These are phyloP conservation scores for Aldabrachelys gigantea DNA, from an alignment of 2,113 vertebrate genomes.

Conservation along the genomic window DNA sequence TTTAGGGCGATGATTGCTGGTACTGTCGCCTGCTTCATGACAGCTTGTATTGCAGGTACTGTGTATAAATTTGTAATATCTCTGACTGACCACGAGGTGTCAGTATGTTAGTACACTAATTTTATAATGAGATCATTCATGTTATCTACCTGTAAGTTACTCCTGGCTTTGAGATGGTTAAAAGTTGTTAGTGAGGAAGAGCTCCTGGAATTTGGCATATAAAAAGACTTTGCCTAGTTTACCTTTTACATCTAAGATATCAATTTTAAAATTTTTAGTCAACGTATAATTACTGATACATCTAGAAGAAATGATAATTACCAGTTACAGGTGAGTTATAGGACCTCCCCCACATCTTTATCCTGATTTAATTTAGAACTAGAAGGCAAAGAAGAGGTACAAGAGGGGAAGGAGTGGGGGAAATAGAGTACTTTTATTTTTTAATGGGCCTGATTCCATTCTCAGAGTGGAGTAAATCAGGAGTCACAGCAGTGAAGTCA, in stretches of 20 bases:
- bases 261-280: background rate
- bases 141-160: accelerated
- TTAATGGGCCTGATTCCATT: background rate
- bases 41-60: slow-evolving; percentile 89
- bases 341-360: accelerated
- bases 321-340: background rate
- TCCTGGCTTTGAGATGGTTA: background rate
- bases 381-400: background rate
- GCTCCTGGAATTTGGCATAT: background rate
- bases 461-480: background rate
- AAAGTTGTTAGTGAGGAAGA: accelerated
- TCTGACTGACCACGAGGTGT: background rate
- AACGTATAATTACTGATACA: background rate
- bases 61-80: accelerated
- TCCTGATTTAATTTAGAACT: background rate
- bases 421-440: background rate
- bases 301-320: background rate
- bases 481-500: background rate
- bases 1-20: slow-evolving; percentile 86
- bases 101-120: accelerated
- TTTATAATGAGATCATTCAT: accelerated
- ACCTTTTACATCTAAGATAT: background rate
- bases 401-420: accelerated
- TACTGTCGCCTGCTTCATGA: slow-evolving; percentile 86
- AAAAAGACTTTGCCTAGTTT: background rate